Evolutionary conservation across 2,113 vertebrate species (phyloP), one percentile per base, ranked within the genome.

Genomic region (Trochalopteron elliotii): DNA sequence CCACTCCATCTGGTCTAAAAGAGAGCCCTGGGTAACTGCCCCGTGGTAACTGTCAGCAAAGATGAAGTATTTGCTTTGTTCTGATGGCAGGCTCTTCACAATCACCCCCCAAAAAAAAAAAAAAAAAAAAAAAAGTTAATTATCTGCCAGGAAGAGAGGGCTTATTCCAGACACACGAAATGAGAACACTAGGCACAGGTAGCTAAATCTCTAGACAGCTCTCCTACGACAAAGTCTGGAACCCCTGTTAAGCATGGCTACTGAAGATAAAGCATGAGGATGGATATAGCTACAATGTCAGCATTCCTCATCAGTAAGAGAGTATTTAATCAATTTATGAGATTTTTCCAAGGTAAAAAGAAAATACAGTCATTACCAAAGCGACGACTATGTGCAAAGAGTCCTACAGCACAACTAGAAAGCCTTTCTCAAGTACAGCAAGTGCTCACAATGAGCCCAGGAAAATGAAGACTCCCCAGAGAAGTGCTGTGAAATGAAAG

Each of bases 271-370:
- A 81, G 24, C 3, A 2, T 6, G 11, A 78, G 31, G 76, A 63
- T 7, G 28, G 14, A 50, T 15, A 63, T 0, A 33, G 45, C 37
- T 60, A 50, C 17, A 56, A 10, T 22, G 16, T 19, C 4, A 2
- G n/a, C 21, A 37, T 24, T 93, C 86, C 49, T 22, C 40, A 71
- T 12, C 61, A 52, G 0, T 4, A 33, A 31, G 5, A 77, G 33
- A 82, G 9, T 28, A 52, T 31, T 63, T 31, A 60, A 9, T 27
- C 53, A 56, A 20, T 40, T 65, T 45, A n/a, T 55, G 53, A 83
- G 13, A 86, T 56, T 55, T 93, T 93, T 67, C 57, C 45, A 53
- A 39, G 22, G 18, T 39, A 8, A 37, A 79, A 89, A 65, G 69
- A 65, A 85, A 82, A 82, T 19, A 13, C 37, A 44, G 5, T 40